phyloP scores from a whole-genome alignment of 2,797 vertebrate genomes.

The Orestias chungarensis region DNA sequence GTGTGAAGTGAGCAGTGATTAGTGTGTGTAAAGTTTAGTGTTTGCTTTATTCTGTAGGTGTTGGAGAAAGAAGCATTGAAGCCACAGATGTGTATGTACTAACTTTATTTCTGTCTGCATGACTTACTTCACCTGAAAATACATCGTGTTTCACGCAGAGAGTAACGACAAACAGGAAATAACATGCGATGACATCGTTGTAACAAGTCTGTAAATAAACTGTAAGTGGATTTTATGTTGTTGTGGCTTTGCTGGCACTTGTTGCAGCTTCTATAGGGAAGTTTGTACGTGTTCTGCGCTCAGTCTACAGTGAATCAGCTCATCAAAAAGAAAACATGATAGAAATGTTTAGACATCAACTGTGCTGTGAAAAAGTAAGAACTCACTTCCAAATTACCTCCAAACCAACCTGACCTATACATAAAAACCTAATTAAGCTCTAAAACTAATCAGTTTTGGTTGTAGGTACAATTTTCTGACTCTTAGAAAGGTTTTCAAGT shows the following conservation, averaged over 20 bases:
- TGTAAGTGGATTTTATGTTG: neutral
- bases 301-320: neutral
- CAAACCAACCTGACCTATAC: no score
- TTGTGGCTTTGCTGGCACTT: no score
- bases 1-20: neutral
- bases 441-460: neutral
- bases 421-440: no score
- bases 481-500: neutral
- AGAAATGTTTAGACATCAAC: neutral
- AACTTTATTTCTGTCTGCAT: slow-evolving; percentile 9
- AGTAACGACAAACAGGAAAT: neutral
- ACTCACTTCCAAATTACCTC: no score
- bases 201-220: neutral
- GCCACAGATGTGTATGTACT: neutral
- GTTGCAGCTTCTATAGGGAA: no score
- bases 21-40: slow-evolving; percentile 11
- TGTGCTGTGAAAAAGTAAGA: no score
- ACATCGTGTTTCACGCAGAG: neutral
- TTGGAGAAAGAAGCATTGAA: neutral
- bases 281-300: no score
- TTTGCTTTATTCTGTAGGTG: neutral
- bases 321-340: neutral
- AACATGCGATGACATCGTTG: no score
- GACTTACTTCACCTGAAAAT: slow-evolving; percentile 29
- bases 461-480: neutral